Conservation (phyloP, 2,113 vertebrate genomes). For the Sapayoa aenigma region DNA sequence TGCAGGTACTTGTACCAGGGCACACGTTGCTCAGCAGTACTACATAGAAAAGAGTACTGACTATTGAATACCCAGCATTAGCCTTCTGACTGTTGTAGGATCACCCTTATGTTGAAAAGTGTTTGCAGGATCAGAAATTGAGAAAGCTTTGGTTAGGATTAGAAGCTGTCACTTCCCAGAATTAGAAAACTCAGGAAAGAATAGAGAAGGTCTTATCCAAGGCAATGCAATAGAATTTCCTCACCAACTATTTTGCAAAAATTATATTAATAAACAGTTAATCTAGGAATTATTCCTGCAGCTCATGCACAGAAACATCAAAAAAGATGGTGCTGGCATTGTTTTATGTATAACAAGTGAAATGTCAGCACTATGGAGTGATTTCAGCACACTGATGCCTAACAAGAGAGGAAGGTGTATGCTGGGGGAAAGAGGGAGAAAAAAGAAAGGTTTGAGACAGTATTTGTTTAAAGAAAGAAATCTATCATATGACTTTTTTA, state of each 20-base stretch:
- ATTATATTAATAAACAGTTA: background rate
- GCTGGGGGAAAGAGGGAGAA: background rate
- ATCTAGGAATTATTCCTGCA: slow-evolving; percentile 14
- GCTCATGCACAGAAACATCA: background rate
- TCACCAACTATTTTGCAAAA: background rate
- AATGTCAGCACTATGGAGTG: background rate
- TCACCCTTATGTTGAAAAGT: background rate
- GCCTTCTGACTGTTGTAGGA: background rate
- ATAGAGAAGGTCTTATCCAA: background rate
- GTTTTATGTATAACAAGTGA: background rate
- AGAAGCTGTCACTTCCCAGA: background rate
- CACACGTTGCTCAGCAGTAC: background rate
- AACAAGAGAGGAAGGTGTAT: background rate
- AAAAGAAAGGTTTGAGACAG: slow-evolving; percentile 1
- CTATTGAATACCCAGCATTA: background rate
- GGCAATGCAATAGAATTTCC: background rate
- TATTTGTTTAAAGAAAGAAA: slow-evolving; percentile 51
- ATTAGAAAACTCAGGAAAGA: background rate
- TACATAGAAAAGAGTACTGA: background rate
- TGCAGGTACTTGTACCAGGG: background rate
- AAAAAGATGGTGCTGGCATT: background rate
- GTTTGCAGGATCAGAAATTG: background rate
- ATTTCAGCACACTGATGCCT: background rate
- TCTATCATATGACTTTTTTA: slow-evolving; percentile 2
- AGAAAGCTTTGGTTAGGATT: background rate